These are phyloP conservation scores for Acleris holmiana DNA, from an alignment of 2,888 invertebrate species.

Conservation along the genomic window DNA sequence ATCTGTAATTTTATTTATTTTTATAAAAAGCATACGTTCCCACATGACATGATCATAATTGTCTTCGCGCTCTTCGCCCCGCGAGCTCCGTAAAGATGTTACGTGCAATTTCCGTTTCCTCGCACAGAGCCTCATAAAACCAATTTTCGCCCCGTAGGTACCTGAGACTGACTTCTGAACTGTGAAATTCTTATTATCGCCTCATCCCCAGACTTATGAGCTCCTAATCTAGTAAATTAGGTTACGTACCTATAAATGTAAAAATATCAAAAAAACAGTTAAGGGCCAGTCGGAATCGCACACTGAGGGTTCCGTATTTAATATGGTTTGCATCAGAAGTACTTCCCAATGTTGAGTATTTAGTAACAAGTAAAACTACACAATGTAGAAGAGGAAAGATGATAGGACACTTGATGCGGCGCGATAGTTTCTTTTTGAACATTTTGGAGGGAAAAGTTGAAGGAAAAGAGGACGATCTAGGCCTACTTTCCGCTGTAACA, in stretches of 20 bases:
- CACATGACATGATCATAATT: constrained; percentile 18
- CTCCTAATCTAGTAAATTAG: constrained; percentile 29
- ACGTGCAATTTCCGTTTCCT: constrained; percentile 31
- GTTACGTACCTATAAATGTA: constrained; percentile 14
- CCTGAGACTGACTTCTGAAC: constrained; percentile 31
- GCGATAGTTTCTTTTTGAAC: no score
- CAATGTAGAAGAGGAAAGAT: no score
- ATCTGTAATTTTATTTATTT: no score
- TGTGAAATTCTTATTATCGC: constrained; percentile 34
- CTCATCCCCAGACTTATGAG: constrained; percentile 26
- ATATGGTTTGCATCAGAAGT: no score
- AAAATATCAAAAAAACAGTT: constrained; percentile 5
- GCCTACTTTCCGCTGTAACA: no score
- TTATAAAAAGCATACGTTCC: constrained; percentile 10
- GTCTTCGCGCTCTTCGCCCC: constrained; percentile 6
- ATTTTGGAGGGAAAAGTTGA: no score
- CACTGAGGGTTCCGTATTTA: no score
- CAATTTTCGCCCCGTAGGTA: constrained; percentile 32
- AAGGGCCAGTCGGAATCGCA: no score
- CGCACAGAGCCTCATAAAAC: constrained; percentile 30
- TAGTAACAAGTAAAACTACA: no score
- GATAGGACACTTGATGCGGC: no score
- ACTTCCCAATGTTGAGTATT: no score
- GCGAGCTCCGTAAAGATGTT: constrained; percentile 16
- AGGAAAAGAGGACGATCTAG: no score